Evolutionary conservation across 2,797 vertebrate species (phyloP).

Genomic region (Lophotriccus pileatus): DNA sequence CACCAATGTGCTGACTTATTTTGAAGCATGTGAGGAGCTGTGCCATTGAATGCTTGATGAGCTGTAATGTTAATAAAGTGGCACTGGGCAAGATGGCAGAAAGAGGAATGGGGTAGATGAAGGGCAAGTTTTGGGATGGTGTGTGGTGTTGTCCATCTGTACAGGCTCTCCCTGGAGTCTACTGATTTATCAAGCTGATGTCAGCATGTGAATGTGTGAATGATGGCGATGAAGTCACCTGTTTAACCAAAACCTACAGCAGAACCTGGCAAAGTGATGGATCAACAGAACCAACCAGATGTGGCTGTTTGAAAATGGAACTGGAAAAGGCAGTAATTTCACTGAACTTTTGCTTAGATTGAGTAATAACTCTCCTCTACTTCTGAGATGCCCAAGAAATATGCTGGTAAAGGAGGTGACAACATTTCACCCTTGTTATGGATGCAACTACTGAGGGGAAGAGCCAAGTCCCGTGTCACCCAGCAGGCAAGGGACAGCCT

Average conservation of each 20-base stretch:
- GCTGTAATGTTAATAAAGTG: constrained; percentile 42
- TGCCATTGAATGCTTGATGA: constrained; percentile 21
- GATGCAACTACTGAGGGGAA: background rate
- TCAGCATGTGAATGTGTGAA: background rate
- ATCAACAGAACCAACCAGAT: background rate
- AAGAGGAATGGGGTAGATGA: constrained; percentile 8
- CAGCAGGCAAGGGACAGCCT: background rate
- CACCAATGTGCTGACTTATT: constrained; percentile 56
- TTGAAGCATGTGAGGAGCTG: constrained; percentile 59
- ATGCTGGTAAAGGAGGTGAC: background rate
- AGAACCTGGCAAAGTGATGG: background rate
- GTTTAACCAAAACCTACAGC: background rate
- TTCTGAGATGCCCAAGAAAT: background rate
- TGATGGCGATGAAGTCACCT: background rate
- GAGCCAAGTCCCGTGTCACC: background rate
- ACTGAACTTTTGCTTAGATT: background rate
- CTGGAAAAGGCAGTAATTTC: background rate
- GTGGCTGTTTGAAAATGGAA: background rate
- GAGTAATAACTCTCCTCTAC: background rate
- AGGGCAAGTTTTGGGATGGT: background rate
- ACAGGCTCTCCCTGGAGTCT: constrained; percentile 8
- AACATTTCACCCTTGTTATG: accelerated
- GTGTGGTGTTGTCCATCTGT: background rate
- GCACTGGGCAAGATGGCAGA: background rate
- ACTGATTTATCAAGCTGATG: background rate